Base-by-base conservation (phyloP, 2,888 invertebrate species). In the Yponomeuta malinellus region DNA sequence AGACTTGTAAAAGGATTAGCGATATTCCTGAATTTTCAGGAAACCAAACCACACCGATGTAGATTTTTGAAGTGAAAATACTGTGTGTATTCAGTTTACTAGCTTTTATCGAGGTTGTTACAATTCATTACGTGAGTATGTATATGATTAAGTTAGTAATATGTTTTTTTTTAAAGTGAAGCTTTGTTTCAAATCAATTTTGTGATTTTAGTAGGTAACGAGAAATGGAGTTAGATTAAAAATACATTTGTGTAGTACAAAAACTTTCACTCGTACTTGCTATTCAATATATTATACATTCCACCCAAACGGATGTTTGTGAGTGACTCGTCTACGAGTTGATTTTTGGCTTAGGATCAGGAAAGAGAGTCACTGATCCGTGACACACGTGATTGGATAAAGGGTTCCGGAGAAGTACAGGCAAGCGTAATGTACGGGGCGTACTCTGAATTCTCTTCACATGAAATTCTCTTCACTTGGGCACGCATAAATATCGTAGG, bases 321-420 rank as follows among this genome's bases (percentile, higher is more conserved):
- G 15, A 59, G 52, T 12, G 2, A 59, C 52, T 15, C 52, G 15
- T 15, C 52, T 59, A 59, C 52, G 15, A 59, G 52, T 59, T 15
- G 52, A 59, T 59, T 15, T 59, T 59, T 59, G 15, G 52, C 52
- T 15, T 59, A 59, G 15, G 5, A 15, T 59, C 52, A 15, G 52
- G 52, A 59, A 5, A 5, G 15, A 59, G 52, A 59, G 52, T 79
- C 83, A 81, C 79, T 84, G 87, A 86, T 85, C 85, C 84, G 87
- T 80, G 78, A 78, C 80, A 76, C 75, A 76, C 75, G 79, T 86
- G 87, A 88, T 88, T 87, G 87, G 85, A 87, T 86, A 85, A 87
- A 86, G 86, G 86, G 83, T 84, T 82, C 81, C 74, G 76, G 73
- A 10, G 52, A 6, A 64, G 2, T 23, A 64, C 64, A 29, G 33